Conservation (phyloP, 2,113 vertebrate genomes). For the Anarrhichthys ocellatus region DNA sequence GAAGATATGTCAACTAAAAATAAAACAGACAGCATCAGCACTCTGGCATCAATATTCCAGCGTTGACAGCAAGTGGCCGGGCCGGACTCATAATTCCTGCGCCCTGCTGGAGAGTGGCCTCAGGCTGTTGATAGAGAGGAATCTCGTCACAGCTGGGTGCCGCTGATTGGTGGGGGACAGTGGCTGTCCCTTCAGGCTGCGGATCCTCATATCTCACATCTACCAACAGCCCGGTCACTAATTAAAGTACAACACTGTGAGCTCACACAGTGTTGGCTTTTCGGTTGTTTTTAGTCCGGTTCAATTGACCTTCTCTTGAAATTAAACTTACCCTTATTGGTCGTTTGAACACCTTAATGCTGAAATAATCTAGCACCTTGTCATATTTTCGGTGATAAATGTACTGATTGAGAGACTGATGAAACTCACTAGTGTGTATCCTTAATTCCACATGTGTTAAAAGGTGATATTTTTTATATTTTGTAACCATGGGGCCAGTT, state of each 20-base stretch:
- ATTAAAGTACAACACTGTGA: background rate
- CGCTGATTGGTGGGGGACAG: conserved; percentile 13
- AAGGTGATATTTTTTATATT: background rate
- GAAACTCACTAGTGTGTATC: background rate
- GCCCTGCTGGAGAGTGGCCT: conserved; percentile 36
- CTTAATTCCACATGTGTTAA: background rate
- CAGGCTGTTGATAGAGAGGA: conserved; percentile 44
- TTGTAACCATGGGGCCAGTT: background rate
- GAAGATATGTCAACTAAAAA: conserved; percentile 13
- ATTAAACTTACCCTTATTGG: background rate
- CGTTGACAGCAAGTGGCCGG: background rate
- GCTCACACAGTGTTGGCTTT: background rate
- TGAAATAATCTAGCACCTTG: background rate
- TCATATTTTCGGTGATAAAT: background rate
- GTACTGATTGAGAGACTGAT: background rate
- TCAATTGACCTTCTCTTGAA: background rate
- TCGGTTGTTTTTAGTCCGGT: background rate
- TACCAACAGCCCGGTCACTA: conserved; percentile 1
- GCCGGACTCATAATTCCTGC: conserved; percentile 4
- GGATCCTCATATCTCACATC: conserved; percentile 5
- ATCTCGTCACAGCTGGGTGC: conserved; percentile 38
- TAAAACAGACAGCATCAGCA: conserved; percentile 20
- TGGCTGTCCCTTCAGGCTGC: conserved; percentile 16
- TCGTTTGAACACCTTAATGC: background rate
- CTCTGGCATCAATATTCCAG: background rate